These are phyloP conservation scores for Bryconaethiops microstoma DNA, from an alignment of 2,797 vertebrate species.

Conservation along the genomic window DNA sequence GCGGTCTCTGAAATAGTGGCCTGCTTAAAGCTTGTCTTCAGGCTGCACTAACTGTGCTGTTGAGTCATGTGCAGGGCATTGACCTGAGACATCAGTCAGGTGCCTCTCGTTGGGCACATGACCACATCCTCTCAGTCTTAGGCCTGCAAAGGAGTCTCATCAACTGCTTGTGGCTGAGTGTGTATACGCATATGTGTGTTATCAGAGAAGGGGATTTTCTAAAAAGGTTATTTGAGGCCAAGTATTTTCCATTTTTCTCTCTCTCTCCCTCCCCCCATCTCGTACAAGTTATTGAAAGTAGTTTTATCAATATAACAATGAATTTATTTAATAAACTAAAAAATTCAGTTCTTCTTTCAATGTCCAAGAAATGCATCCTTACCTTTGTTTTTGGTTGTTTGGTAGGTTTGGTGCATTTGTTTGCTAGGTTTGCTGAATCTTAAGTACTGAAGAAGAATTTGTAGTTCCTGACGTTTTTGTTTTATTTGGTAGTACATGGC, in stretches of 20 bases:
- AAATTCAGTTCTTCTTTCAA: too few relatives aligned
- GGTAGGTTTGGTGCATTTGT: too few relatives aligned
- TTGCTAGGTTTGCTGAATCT: neutral
- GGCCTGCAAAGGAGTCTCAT: neutral
- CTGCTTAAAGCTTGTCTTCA: neutral
- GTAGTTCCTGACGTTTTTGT: neutral
- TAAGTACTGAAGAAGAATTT: neutral
- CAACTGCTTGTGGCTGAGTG: neutral
- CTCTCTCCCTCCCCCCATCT: neutral
- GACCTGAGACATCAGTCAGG: neutral
- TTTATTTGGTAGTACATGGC: neutral
- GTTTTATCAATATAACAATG: too few relatives aligned
- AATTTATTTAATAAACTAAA: too few relatives aligned
- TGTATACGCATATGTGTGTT: neutral
- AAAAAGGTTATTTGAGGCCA: constrained; percentile 25
- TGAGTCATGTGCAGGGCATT: constrained; percentile 15
- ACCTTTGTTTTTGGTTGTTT: neutral
- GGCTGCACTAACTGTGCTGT: neutral
- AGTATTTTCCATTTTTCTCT: constrained; percentile 50
- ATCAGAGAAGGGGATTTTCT: constrained; percentile 43
- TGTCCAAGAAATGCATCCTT: neutral
- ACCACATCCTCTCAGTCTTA: constrained; percentile 31
- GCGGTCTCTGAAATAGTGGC: neutral
- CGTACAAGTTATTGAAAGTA: too few relatives aligned
- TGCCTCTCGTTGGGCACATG: constrained; percentile 5